These are phyloP conservation scores for Premnoplex brunnescens DNA, from an alignment of 2,797 vertebrate species.

Conservation along the genomic window DNA sequence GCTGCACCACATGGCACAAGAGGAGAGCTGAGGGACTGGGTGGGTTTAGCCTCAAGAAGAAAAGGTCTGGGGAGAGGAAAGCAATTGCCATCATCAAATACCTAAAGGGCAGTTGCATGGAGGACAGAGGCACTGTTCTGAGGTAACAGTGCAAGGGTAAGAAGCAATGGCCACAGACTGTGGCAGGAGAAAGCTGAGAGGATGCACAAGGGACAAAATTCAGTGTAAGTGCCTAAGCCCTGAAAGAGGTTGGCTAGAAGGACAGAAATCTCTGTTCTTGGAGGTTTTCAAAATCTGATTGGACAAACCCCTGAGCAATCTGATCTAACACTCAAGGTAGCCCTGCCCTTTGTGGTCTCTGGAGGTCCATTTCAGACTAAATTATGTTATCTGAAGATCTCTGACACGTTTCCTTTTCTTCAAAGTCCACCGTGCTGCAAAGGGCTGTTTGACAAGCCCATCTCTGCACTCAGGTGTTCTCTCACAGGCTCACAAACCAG, in stretches of 20 bases:
- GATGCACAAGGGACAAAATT: not conserved
- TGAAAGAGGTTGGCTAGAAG: not conserved
- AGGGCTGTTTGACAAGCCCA: not conserved
- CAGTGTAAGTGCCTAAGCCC: not conserved
- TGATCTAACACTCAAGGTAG: not conserved
- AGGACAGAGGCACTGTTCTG: not conserved
- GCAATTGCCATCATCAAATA: not conserved
- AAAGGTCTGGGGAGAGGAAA: not conserved
- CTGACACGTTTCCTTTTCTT: not conserved
- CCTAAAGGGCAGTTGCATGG: not conserved
- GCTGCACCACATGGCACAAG: not conserved
- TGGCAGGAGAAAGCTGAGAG: not conserved
- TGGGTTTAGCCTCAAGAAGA: not conserved
- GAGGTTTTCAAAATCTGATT: not conserved
- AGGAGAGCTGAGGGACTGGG: not conserved
- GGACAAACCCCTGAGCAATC: not conserved
- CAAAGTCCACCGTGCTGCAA: not conserved
- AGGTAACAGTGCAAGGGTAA: not conserved
- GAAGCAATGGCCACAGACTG: not conserved
- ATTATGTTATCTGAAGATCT: not conserved
- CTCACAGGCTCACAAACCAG: not conserved
- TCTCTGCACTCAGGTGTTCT: not conserved
- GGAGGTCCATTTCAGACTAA: not conserved
- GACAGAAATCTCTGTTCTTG: not conserved
- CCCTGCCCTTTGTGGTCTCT: not conserved